Evolutionary conservation across 2,113 vertebrate genomes (phyloP).

Genomic region (Sitta europaea): DNA sequence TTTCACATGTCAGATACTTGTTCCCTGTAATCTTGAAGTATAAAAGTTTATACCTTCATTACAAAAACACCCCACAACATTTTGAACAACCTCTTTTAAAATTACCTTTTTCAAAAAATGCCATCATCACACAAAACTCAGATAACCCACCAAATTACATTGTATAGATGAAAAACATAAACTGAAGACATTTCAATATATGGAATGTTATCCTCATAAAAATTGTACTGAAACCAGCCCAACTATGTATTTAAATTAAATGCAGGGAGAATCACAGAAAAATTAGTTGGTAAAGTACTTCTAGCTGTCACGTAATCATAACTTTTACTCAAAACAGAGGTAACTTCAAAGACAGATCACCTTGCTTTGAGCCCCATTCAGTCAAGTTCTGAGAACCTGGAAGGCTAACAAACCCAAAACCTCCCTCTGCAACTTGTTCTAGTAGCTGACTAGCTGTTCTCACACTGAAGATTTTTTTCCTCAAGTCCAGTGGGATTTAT

Average conservation of each 20-base stretch:
- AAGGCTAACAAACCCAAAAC: neutral
- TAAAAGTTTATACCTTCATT: neutral
- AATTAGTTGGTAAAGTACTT: neutral
- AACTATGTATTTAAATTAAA: neutral
- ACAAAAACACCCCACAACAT: neutral
- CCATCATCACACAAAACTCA: neutral
- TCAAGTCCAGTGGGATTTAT: neutral
- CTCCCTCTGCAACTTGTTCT: neutral
- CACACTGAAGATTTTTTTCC: neutral
- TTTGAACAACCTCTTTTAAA: neutral
- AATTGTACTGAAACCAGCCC: neutral
- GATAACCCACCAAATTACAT: neutral
- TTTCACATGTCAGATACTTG: neutral
- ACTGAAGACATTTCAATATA: neutral
- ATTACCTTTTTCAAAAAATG: neutral
- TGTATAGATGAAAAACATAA: neutral
- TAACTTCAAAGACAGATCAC: neutral
- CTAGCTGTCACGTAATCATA: neutral
- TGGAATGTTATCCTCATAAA: neutral
- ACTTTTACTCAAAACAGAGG: neutral
- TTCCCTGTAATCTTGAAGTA: neutral
- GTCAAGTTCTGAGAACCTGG: neutral
- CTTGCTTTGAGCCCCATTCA: neutral
- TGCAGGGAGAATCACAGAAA: neutral
- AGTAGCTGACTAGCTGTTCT: neutral